A percentile compares a stretch with the other conserved stretches of the same genome.
Conservation (phyloP, 2,797 vertebrate species). For the Percopsis omiscomaycus region DNA sequence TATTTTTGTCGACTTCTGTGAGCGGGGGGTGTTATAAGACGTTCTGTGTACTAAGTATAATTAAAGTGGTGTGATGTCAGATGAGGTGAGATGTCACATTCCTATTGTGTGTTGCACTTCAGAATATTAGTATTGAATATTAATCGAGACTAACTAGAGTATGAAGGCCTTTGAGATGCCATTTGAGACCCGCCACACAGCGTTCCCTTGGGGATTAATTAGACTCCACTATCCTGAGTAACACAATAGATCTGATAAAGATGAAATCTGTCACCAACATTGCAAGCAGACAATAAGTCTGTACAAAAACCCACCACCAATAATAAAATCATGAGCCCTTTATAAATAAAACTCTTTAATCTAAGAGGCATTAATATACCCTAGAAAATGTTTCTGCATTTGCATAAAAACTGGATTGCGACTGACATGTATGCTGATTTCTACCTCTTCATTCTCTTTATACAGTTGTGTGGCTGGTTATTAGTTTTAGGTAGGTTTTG, state of each 20-base stretch:
- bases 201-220: not conserved
- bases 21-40: not conserved
- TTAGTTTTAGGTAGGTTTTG: too few species aligned
- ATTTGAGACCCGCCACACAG: slow-evolving; percentile 22
- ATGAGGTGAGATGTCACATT: slow-evolving; percentile 10
- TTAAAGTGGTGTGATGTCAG: slow-evolving; percentile 13
- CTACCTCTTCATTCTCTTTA: too few species aligned
- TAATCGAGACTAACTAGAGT: slow-evolving; percentile 19
- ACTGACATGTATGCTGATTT: too few species aligned
- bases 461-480: too few species aligned
- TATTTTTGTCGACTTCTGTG: slow-evolving; percentile 15
- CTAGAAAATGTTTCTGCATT: too few species aligned
- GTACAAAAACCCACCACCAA: not conserved
- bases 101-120: not conserved
- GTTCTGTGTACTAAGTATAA: too few species aligned
- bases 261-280: too few species aligned
- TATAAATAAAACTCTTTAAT: not conserved
- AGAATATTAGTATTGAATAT: not conserved
- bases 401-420: too few species aligned
- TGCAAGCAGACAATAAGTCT: too few species aligned
- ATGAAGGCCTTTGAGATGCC: slow-evolving; percentile 27
- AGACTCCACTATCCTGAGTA: too few species aligned
- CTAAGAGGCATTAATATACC: too few species aligned
- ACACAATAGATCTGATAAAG: too few species aligned
- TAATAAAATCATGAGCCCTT: not conserved